Percentiles rank a stretch among this genome's conserved stretches.
Conservation (phyloP, 2,113 vertebrate genomes). For the Probosciger aterrimus region DNA sequence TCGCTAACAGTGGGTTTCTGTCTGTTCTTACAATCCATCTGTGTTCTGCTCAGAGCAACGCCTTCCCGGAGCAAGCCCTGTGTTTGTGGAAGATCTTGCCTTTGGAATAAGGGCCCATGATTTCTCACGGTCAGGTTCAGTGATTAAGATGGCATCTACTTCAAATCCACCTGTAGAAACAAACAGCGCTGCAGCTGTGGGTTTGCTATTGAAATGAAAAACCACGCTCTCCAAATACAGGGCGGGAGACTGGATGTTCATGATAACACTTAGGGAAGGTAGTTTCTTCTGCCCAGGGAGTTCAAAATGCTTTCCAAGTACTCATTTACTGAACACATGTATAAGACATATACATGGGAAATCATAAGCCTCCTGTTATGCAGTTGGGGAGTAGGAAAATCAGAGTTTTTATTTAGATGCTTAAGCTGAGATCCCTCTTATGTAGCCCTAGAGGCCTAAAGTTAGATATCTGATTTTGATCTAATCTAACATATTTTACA, state of each 20-base stretch:
- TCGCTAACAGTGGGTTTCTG: slow-evolving; percentile 27
- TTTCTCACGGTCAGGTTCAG: slow-evolving; percentile 25
- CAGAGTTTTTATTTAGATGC: neutral
- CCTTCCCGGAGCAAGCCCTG: neutral
- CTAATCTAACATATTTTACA: neutral
- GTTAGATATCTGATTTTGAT: neutral
- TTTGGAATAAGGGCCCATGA: slow-evolving; percentile 5
- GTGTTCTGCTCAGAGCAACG: slow-evolving; percentile 31
- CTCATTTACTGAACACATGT: neutral
- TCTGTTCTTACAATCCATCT: slow-evolving; percentile 45
- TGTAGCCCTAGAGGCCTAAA: neutral
- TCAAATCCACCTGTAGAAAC: slow-evolving; percentile 56
- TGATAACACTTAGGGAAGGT: neutral
- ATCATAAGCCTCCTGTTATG: neutral
- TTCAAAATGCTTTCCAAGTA: neutral
- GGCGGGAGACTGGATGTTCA: neutral
- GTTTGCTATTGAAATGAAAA: slow-evolving; percentile 14
- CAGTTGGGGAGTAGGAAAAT: neutral
- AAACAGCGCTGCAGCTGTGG: neutral
- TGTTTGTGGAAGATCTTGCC: slow-evolving; percentile 51
- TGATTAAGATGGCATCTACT: slow-evolving; percentile 27
- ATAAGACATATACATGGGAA: neutral
- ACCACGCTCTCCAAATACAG: neutral
- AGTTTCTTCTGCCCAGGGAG: neutral
- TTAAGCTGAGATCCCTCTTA: neutral